Evolutionary conservation across 1,140 invertebrate genomes (phyloP), one percentile per base, ranked within the genome.

Genomic region (Drosophila subpulchrella): DNA sequence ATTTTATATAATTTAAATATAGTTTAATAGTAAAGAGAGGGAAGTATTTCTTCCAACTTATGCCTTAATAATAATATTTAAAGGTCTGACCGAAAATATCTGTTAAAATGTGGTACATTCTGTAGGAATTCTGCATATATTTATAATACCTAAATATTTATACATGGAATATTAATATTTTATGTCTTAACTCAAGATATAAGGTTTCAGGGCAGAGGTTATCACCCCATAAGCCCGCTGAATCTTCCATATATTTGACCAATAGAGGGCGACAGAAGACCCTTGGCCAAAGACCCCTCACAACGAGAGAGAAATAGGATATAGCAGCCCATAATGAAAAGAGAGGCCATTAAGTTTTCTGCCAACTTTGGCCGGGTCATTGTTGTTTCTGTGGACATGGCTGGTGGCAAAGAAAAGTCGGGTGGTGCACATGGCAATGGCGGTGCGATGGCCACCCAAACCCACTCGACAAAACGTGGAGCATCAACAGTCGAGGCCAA

Each of bases 291-390:
- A 20, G 47, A 36, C 47, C 53, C 3, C 0, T 4, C 13, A 48
- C 13, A 42, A 20, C 39, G 34, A 42, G 36, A 27, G 32, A 36
- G 46, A 7, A 34, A 61, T 30, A 27, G 51, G 24, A 48, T 65
- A 60, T 44, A 20, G 48, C 10, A 36, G 51, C 41, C 44, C 51
- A 72, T 72, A 74, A 68, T 60, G 70, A 75, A 59, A 82, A 83
- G 73, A 83, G 77, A 27, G 76, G 76, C 65, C 76, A 83, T 84
- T 83, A 83, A 83, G 81, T 83, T 84, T 83, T 80, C 76, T 72
- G 81, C 72, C 79, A 76, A 68, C 71, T 81, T 72, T 81, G 72
- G 51, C 61, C 67, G 54, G 75, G 46, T 59, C 66, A 76, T 83
- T 83, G 80, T 77, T 83, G 74, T 62, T 79, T 48, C 51, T 60